phyloP scores from a whole-genome alignment of 2,888 invertebrate species.

The Noctua janthina region DNA sequence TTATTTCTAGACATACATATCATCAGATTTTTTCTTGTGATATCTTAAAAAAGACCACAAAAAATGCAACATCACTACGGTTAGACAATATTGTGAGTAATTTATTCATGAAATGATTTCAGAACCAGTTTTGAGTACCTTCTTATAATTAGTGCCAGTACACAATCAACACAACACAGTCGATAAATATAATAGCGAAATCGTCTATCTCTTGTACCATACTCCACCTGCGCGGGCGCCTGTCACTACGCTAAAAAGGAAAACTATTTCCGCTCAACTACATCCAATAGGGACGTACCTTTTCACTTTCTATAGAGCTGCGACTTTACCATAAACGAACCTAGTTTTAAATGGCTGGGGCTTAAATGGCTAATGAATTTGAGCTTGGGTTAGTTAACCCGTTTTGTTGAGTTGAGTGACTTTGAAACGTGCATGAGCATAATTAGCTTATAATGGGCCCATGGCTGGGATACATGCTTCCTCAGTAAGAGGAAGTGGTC shows the following conservation, averaged over 20 bases:
- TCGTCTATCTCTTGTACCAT: background rate
- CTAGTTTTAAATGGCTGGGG: slow-evolving; percentile 7
- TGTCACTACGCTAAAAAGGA: slow-evolving; percentile 63
- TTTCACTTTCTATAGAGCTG: slow-evolving; percentile 63
- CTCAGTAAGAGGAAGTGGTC: background rate
- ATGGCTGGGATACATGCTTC: background rate
- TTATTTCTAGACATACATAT: background rate
- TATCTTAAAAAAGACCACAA: background rate
- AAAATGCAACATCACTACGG: background rate
- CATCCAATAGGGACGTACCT: slow-evolving; percentile 43
- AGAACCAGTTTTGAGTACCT: background rate
- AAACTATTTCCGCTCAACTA: slow-evolving; percentile 61
- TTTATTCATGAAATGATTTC: background rate
- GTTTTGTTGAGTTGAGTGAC: slow-evolving; percentile 37
- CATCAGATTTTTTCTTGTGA: background rate
- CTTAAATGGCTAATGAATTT: slow-evolving; percentile 46
- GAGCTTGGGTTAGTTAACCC: background rate
- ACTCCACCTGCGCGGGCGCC: slow-evolving; percentile 18
- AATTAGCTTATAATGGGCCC: background rate
- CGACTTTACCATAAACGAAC: slow-evolving; percentile 31
- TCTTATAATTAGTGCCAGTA: background rate
- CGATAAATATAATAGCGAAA: background rate
- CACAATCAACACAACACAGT: background rate
- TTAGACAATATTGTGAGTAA: background rate
- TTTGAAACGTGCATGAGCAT: slow-evolving; percentile 4